Evolutionary conservation across 2,888 invertebrate species (phyloP).

Genomic region (Drosophila fulvimacula): DNA sequence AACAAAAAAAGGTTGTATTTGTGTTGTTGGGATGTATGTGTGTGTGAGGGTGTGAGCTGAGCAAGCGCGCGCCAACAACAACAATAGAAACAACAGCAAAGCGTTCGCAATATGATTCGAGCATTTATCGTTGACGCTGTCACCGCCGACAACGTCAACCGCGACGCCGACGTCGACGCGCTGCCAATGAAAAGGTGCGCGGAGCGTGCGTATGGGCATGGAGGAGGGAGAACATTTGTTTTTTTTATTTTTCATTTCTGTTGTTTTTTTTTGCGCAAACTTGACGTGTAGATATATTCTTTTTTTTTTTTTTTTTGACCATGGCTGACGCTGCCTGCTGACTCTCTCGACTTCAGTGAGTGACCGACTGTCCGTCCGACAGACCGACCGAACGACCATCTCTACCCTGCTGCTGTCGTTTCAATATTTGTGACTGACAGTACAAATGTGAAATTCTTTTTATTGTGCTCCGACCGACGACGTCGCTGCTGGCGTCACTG

Average conservation of each 20-base stretch:
- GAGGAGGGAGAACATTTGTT: slow-evolving; percentile 7
- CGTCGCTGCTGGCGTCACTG: slow-evolving; percentile 60
- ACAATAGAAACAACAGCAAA: slow-evolving; percentile 30
- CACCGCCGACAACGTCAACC: slow-evolving; percentile 32
- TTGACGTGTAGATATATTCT: slow-evolving; percentile 40
- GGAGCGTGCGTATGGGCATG: slow-evolving; percentile 41
- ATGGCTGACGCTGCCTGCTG: slow-evolving; percentile 37
- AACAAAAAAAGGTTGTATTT: slow-evolving; percentile 32
- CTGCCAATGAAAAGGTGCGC: slow-evolving; percentile 68
- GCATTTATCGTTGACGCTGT: slow-evolving; percentile 56
- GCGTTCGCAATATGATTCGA: slow-evolving; percentile 57
- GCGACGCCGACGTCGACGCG: slow-evolving; percentile 34
- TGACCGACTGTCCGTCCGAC: slow-evolving; percentile 14
- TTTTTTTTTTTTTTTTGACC: slow-evolving; percentile 39
- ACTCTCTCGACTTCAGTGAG: slow-evolving; percentile 21
- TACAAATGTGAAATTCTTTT: slow-evolving; percentile 78
- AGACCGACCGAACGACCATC: neutral
- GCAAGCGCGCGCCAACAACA: slow-evolving; percentile 44
- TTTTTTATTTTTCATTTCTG: slow-evolving; percentile 20
- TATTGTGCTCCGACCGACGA: slow-evolving; percentile 54
- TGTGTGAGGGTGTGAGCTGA: slow-evolving; percentile 47
- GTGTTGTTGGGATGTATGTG: slow-evolving; percentile 1
- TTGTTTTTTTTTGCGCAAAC: slow-evolving; percentile 56
- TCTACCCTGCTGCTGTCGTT: slow-evolving; percentile 23
- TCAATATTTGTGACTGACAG: slow-evolving; percentile 76